These are phyloP conservation scores for Cheilinus undulatus DNA, from an alignment of 2,113 vertebrate genomes.

Conservation along the genomic window DNA sequence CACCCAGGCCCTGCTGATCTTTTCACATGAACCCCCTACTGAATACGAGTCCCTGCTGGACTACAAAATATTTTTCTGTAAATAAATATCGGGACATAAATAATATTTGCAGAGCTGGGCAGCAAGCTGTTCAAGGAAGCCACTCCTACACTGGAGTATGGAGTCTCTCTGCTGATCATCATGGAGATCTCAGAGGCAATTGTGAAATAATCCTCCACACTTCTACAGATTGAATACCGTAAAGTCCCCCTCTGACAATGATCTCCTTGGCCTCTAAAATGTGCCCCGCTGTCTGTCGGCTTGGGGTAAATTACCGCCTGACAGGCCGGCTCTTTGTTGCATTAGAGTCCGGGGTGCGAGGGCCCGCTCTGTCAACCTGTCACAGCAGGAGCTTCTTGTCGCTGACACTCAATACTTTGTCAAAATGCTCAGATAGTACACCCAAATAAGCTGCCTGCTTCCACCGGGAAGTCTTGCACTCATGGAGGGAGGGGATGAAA, in stretches of 20 bases:
- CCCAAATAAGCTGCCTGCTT: constrained; percentile 57
- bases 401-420: constrained; percentile 80
- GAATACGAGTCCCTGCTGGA: constrained; percentile 77
- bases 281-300: constrained; percentile 44
- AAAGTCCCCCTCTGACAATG: constrained; percentile 39
- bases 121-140: constrained; percentile 71
- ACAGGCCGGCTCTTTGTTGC: constrained; percentile 78
- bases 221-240: constrained; percentile 37
- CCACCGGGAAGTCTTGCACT: constrained; percentile 30
- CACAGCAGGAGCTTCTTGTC: constrained; percentile 79
- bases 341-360: constrained; percentile 73
- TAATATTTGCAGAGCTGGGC: constrained; percentile 73
- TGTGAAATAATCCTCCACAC: constrained; percentile 57
- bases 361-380: constrained; percentile 74
- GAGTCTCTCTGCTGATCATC: constrained; percentile 16
- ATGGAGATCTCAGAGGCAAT: constrained; percentile 31
- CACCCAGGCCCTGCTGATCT: constrained; percentile 65
- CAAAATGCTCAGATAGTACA: constrained; percentile 64
- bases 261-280: constrained; percentile 49
- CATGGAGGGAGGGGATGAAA: constrained; percentile 63
- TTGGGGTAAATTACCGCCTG: constrained; percentile 74
- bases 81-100: constrained; percentile 79
- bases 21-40: constrained; percentile 78
- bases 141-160: constrained; percentile 30
- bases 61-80: constrained; percentile 74